Evolutionary conservation across 2,888 invertebrate genomes (phyloP).

Genomic region (Meganola albula): DNA sequence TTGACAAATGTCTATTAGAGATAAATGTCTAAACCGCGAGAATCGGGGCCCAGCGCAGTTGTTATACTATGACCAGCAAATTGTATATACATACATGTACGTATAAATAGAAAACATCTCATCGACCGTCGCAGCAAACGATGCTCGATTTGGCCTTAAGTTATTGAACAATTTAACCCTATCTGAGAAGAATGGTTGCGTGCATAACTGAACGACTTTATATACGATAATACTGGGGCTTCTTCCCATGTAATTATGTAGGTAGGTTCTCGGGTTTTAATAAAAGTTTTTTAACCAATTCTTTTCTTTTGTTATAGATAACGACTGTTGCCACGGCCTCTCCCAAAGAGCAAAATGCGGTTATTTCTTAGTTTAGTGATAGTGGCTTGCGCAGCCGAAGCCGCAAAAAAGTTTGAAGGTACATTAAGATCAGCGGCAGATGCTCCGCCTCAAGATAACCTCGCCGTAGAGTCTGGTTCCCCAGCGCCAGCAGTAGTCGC

Average conservation of each 20-base stretch:
- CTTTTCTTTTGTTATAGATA: conserved; percentile 70
- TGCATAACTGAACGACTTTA: conserved; percentile 41
- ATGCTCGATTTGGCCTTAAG: conserved; percentile 34
- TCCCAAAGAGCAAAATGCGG: conserved; percentile 61
- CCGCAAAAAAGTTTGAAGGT: conserved; percentile 70
- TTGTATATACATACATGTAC: conserved; percentile 25
- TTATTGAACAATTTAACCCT: conserved; percentile 36
- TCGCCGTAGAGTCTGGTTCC: conserved; percentile 64
- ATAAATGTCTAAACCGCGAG: too few relatives aligned
- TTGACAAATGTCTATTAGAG: too few relatives aligned
- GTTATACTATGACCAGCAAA: too few relatives aligned
- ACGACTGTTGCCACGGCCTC: conserved; percentile 66
- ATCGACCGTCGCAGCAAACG: conserved; percentile 30
- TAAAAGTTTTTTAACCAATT: conserved; percentile 47
- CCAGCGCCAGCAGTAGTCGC: conserved; percentile 66
- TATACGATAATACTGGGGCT: conserved; percentile 40
- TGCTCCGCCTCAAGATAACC: conserved; percentile 69
- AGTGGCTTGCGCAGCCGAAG: conserved; percentile 63
- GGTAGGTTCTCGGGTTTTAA: conserved; percentile 42
- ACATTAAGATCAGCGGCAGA: conserved; percentile 68
- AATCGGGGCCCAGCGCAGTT: too few relatives aligned
- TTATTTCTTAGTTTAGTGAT: conserved; percentile 64
- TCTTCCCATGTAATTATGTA: conserved; percentile 51
- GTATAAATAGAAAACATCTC: conserved; percentile 33
- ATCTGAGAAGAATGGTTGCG: conserved; percentile 40